phyloP scores from a whole-genome alignment of 2,888 invertebrate species.

The Tinea pellionella region DNA sequence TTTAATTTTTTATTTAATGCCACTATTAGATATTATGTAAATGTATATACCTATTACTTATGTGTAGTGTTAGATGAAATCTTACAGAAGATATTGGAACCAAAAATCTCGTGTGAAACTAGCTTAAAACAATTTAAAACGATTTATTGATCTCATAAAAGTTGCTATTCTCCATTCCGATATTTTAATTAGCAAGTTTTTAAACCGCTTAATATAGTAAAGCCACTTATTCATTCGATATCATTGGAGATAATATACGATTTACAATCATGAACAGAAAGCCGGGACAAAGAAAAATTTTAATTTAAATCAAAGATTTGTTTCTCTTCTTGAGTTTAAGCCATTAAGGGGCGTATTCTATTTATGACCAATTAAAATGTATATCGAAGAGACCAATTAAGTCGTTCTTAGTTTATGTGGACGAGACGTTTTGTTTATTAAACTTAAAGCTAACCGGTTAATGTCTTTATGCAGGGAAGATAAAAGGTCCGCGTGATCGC shows the following conservation, averaged over 20 bases:
- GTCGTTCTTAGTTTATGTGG: conserved; percentile 43
- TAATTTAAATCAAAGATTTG: conserved; percentile 33
- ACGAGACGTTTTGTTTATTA: conserved; percentile 42
- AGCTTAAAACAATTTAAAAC: neutral
- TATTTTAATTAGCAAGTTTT: neutral
- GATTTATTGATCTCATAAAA: neutral
- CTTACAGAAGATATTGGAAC: too few species aligned
- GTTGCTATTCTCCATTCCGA: neutral
- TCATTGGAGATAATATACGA: neutral
- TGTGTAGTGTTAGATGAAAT: too few species aligned
- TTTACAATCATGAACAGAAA: neutral
- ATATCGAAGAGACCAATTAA: conserved; percentile 58
- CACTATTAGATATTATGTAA: too few species aligned
- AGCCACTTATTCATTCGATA: neutral
- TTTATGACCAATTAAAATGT: conserved; percentile 63
- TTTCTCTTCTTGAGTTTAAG: conserved; percentile 21
- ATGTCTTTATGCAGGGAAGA: neutral
- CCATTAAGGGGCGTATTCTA: conserved; percentile 43
- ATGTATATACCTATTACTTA: too few species aligned
- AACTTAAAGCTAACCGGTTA: neutral
- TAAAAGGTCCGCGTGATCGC: too few species aligned
- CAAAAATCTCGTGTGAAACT: too few species aligned
- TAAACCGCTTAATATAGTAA: neutral
- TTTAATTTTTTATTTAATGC: too few species aligned
- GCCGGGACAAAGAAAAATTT: conserved; percentile 26